These are phyloP conservation scores for Phaetusa simplex DNA, from an alignment of 2,113 vertebrate species.

Conservation along the genomic window DNA sequence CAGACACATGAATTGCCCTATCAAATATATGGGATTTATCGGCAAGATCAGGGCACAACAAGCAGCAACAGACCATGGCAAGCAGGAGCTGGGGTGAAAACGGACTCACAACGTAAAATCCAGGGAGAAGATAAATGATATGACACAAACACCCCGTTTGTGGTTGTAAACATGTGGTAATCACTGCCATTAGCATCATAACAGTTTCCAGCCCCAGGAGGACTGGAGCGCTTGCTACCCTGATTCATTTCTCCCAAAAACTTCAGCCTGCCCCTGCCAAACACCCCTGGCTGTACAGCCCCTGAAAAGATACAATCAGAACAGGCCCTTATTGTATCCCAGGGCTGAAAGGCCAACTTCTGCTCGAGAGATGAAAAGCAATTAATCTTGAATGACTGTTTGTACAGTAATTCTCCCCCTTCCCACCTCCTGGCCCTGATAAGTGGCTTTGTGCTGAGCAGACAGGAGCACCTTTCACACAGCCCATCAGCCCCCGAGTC, in stretches of 20 bases:
- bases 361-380: constrained; percentile 48
- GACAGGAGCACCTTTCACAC: constrained; percentile 51
- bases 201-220: not conserved
- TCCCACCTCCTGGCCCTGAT: constrained; percentile 36
- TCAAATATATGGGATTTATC: not conserved
- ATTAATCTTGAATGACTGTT: constrained; percentile 59
- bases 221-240: not conserved
- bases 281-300: not conserved
- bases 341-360: constrained; percentile 46
- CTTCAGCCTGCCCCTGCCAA: not conserved
- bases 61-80: not conserved
- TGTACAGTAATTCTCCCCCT: constrained; percentile 46
- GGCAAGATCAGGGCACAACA: not conserved
- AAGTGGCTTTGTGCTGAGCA: not conserved
- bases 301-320: constrained; percentile 34
- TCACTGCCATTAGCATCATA: not conserved
- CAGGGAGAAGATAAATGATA: not conserved
- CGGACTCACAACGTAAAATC: not conserved
- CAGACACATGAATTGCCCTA: not conserved
- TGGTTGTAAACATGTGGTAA: not conserved
- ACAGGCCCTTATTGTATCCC: constrained; percentile 43
- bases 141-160: not conserved
- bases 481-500: not conserved
- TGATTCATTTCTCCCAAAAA: not conserved
- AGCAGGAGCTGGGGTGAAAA: not conserved